Evolutionary conservation across 2,888 invertebrate genomes (phyloP), one percentile per base, ranked within the genome.

Genomic region (Sarcophaga variegata): DNA sequence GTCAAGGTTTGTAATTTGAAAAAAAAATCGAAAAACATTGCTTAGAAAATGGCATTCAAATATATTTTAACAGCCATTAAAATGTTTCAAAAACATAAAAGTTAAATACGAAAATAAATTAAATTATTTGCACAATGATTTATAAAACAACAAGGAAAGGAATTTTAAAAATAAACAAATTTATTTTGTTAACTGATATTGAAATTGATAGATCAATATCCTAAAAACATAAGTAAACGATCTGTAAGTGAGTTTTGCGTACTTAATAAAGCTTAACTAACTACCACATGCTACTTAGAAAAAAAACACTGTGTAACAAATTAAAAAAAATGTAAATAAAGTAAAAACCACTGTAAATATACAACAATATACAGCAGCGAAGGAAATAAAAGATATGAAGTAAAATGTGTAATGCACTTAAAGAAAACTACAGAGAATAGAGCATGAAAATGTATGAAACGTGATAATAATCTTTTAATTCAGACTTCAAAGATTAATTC

Each of bases 1-100:
- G 63, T 63, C 81, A 81, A 81, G 75, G 81, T 81, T 74, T 81
- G 27, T 22, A 25, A 74, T 71, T 70, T 75, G 69, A n/a, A 62
- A 49, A 69, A 75, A 71, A 49, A 14, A 47, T 25, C 3, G 11
- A 37, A 37, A 37, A 37, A 37, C 5, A 37, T 37, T 37, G 37
- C 37, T 37, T 20, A 14, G 12, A n/a, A 67, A 72, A 47, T n/a
- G n/a, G 27, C 67, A 49, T 75, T 81, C 75, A 81, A 81, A 75
- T 75, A 54, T n/a, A 69, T 69, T 63, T 20, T 62, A n/a, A 25
- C 45, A 37, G 69, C 70, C 20, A 75, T 70, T 49, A 74, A 81
- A 81, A 54, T 45, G 66, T n/a, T 20, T 67, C 49, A 25, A 72
- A 80, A 81, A 47, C 17, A 69, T 77, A 2, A 37, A 69, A 75